phyloP scores from a whole-genome alignment of 2,797 vertebrate genomes.

The Hapalemur alaotrensis region DNA sequence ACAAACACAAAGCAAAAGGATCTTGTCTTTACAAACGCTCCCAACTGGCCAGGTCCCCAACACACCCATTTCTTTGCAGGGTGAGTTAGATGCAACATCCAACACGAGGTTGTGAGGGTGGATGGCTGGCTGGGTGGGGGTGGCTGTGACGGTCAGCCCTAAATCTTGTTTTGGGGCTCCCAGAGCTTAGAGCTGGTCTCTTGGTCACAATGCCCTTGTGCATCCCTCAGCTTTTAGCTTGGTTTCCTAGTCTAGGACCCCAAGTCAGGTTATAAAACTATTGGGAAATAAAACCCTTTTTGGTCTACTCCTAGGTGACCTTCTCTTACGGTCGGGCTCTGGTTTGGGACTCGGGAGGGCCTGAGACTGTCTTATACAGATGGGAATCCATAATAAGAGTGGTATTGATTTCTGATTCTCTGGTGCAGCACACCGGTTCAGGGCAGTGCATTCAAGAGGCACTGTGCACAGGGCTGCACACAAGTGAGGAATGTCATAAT shows the following conservation, averaged over 20 bases:
- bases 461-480: background rate
- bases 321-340: conserved; percentile 1
- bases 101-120: background rate
- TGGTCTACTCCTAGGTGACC: background rate
- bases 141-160: too few relatives aligned
- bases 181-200: background rate
- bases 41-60: conserved; percentile 8
- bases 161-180: background rate
- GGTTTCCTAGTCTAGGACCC: background rate
- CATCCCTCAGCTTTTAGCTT: background rate
- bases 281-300: background rate
- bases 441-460: background rate
- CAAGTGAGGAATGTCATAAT: background rate
- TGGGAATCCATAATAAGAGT: background rate
- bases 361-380: background rate
- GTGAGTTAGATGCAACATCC: background rate
- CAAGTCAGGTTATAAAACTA: background rate
- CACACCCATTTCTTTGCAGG: background rate
- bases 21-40: conserved; percentile 40
- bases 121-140: too few relatives aligned
- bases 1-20: conserved; percentile 49
- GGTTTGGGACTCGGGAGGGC: background rate
- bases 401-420: conserved; percentile 15
- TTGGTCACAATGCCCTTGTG: background rate
- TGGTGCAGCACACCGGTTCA: background rate